Percentiles rank a stretch among this genome's conserved stretches.
Evolutionary conservation across 2,113 vertebrate species (phyloP).

Genomic region (Helogale parvula): DNA sequence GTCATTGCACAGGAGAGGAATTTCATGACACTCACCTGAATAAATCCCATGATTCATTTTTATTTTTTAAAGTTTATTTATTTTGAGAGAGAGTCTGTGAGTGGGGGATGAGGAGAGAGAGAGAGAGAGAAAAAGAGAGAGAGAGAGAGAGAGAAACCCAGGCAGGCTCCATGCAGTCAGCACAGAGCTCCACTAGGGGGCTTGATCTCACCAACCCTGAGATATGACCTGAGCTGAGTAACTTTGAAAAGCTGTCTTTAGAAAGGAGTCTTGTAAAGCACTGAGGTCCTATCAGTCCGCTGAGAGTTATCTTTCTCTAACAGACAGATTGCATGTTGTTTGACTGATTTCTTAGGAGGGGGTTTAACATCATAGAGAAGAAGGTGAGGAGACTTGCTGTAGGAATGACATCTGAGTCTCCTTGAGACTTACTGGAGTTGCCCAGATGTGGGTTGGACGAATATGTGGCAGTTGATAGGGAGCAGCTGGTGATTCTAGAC

Average conservation of each 20-base stretch:
- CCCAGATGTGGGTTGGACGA: not conserved
- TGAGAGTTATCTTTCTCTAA: not conserved
- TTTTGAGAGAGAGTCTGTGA: not conserved
- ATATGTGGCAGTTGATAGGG: not conserved
- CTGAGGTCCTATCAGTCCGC: not conserved
- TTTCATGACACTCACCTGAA: not conserved
- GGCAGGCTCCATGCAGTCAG: not conserved
- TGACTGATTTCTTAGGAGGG: not conserved
- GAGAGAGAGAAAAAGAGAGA: not conserved
- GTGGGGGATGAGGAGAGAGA: not conserved
- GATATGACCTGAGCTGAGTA: not conserved
- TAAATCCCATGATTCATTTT: not conserved
- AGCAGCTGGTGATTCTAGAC: not conserved
- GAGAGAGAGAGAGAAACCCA: not conserved
- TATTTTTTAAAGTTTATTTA: not conserved
- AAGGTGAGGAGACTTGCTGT: not conserved
- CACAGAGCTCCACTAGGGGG: not conserved
- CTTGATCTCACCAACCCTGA: not conserved
- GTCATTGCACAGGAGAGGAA: not conserved
- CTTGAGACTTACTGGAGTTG: not conserved
- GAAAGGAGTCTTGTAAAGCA: not conserved
- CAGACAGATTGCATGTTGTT: not conserved
- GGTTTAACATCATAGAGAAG: not conserved
- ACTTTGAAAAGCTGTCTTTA: not conserved
- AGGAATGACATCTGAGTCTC: not conserved